Evolutionary conservation across 2,888 invertebrate species (phyloP).

Genomic region (Meteorus colon): DNA sequence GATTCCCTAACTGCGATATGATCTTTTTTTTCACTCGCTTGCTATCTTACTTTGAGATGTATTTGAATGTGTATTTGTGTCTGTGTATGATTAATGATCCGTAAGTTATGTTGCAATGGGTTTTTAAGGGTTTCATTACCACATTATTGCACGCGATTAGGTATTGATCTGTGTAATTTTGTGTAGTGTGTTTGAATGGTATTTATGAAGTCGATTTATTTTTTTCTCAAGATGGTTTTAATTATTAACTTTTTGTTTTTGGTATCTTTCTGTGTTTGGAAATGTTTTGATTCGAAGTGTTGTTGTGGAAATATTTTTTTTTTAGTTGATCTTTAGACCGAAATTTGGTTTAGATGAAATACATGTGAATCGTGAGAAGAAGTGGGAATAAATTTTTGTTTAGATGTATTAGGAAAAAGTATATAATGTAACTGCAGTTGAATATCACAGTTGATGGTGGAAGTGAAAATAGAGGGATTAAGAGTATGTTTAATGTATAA

Average conservation of each 20-base stretch:
- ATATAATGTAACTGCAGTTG: neutral
- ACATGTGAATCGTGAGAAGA: neutral
- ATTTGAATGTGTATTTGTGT: constrained; percentile 16
- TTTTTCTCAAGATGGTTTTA: neutral
- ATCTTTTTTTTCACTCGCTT: constrained; percentile 50
- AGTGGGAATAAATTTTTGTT: neutral
- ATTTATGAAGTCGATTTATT: constrained; percentile 1
- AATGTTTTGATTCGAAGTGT: too few species aligned
- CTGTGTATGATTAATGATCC: constrained; percentile 33
- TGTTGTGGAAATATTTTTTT: too few species aligned
- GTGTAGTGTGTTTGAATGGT: constrained; percentile 5
- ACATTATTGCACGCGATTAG: constrained; percentile 41
- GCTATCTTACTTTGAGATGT: neutral
- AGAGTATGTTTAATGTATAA: constrained; percentile 19
- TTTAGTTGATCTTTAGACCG: too few species aligned
- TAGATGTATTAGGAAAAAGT: neutral
- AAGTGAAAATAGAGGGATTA: neutral
- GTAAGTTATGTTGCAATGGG: constrained; percentile 37
- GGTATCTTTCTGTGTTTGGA: neutral
- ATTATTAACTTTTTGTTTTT: neutral
- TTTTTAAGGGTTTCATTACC: constrained; percentile 35
- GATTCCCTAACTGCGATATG: constrained; percentile 72
- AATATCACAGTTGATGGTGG: neutral
- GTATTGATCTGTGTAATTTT: constrained; percentile 18
- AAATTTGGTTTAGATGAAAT: too few species aligned